Base-by-base conservation (phyloP, 2,113 vertebrate genomes). In the Elgaria multicarinata region DNA sequence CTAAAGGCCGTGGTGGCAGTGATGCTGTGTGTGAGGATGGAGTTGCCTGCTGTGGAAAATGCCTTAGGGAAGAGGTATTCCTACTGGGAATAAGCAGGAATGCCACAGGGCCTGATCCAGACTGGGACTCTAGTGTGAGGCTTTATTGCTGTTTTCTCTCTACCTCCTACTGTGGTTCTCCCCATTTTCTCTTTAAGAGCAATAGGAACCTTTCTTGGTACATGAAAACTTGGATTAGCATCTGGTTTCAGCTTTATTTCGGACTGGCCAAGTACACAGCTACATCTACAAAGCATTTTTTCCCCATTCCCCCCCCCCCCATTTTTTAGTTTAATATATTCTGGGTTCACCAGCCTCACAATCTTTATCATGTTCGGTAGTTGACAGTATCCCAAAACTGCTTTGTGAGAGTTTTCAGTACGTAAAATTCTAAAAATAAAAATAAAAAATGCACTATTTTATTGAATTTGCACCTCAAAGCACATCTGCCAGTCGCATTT, bases 261-360 rank as follows among this genome's bases (percentile, higher is more conserved):
- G 46, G 28, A 83, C 64, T 83, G 82, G 58, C 46, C 16, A 50
- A 28, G 16, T 50, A 46, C 44, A 71, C 28, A 71, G 44, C 42
- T 18, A 50, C 64, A 84, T 84, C 42, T 84, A 71, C 22, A 86
- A 84, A 86, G 28, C 53, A 58, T 86, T 86, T n/a, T 62, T 86
- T 86, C 3, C 3, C 10, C 31, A 62, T 75, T 86, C 62, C 22
- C 44, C n/a, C n/a, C n/a, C n/a, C n/a, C n/a, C n/a, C n/a, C n/a
- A n/a, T 86, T 58, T 62, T 24, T 55, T 86, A 39, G 28, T 62
- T 79, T 39, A 67, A 39, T 42, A 31, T 69, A 6, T 67, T 83
- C 64, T 84, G 64, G 8, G 44, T 50, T 69, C 42, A n/a, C 22
- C 13, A 78, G 26, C 36, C 76, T 50, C 2, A 83, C 31, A 46